phyloP scores from a whole-genome alignment of 1,140 invertebrate species.

The Megathymus violae region DNA sequence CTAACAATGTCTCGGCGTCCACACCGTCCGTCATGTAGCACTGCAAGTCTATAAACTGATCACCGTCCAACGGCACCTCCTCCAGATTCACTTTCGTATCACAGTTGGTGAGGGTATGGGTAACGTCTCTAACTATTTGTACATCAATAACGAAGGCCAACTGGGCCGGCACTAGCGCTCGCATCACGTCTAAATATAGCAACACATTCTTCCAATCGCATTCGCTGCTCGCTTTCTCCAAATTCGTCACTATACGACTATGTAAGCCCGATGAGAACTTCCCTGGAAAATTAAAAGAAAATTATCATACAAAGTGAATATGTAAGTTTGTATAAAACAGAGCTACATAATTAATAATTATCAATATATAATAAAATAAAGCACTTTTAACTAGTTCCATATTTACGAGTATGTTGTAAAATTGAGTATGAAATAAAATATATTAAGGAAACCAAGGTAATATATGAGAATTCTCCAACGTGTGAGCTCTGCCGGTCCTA shows the following conservation, averaged over 20 bases:
- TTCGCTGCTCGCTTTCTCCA: slow-evolving; percentile 56
- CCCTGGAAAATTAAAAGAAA: slow-evolving; percentile 55
- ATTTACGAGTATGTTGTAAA: no score
- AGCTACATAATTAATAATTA: no score
- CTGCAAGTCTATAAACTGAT: slow-evolving; percentile 68
- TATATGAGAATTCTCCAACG: no score
- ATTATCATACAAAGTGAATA: no score
- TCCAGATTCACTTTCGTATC: slow-evolving; percentile 67
- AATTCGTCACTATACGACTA: slow-evolving; percentile 59
- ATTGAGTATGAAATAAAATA: no score
- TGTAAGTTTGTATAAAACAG: no score
- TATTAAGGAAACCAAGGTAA: no score
- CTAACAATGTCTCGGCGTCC: slow-evolving; percentile 57
- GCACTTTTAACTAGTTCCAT: no score
- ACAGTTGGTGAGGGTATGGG: slow-evolving; percentile 55
- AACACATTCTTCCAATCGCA: slow-evolving; percentile 67
- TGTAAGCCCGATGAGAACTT: slow-evolving; percentile 66
- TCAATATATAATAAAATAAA: no score
- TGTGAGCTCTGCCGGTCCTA: no score
- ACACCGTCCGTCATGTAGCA: slow-evolving; percentile 63
- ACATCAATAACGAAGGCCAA: slow-evolving; percentile 73
- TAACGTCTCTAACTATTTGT: slow-evolving; percentile 72
- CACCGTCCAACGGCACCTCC: slow-evolving; percentile 64
- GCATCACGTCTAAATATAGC: slow-evolving; percentile 66
- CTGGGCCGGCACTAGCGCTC: slow-evolving; percentile 62